These are phyloP conservation scores for Drosophila suzukii DNA, from an alignment of 1,140 invertebrate species.

Conservation along the genomic window DNA sequence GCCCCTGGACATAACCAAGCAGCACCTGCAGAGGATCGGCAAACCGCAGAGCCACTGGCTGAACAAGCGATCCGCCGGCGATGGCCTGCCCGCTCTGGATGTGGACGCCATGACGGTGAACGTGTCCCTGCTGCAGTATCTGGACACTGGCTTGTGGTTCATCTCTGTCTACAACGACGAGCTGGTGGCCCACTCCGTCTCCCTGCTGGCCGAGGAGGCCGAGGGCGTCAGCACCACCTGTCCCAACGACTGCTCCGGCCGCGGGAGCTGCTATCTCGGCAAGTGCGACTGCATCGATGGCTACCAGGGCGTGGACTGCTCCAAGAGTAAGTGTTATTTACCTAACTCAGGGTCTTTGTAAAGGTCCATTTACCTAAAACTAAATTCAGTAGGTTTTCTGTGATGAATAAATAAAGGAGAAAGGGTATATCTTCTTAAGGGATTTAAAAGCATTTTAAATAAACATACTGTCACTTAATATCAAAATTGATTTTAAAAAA, in stretches of 20 bases:
- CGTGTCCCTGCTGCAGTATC: conserved; percentile 93
- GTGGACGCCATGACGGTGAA: conserved; percentile 91
- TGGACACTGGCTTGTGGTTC: conserved; percentile 97
- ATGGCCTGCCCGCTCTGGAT: conserved; percentile 81
- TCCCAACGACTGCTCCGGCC: conserved; percentile 96
- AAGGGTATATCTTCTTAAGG: too few species aligned
- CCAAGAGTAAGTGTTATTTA: conserved; percentile 90
- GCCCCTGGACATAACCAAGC: conserved; percentile 60
- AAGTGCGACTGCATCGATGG: conserved; percentile 98
- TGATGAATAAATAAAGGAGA: too few species aligned
- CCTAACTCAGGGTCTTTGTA: too few species aligned
- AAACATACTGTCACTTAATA: too few species aligned
- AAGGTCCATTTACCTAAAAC: too few species aligned
- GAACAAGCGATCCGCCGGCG: conserved; percentile 67
- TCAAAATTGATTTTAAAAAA: too few species aligned
- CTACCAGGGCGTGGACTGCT: conserved; percentile 95
- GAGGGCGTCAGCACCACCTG: conserved; percentile 95
- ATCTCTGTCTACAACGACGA: conserved; percentile 98
- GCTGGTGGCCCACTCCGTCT: conserved; percentile 91
- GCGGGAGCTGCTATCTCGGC: conserved; percentile 97
- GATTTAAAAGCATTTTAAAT: too few species aligned
- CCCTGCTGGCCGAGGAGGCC: conserved; percentile 92
- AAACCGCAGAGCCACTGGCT: conserved; percentile 23
- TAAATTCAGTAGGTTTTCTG: too few species aligned
- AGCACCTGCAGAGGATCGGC: conserved; percentile 48